Evolutionary conservation across 2,113 vertebrate species (phyloP).

Genomic region (Solea senegalensis): DNA sequence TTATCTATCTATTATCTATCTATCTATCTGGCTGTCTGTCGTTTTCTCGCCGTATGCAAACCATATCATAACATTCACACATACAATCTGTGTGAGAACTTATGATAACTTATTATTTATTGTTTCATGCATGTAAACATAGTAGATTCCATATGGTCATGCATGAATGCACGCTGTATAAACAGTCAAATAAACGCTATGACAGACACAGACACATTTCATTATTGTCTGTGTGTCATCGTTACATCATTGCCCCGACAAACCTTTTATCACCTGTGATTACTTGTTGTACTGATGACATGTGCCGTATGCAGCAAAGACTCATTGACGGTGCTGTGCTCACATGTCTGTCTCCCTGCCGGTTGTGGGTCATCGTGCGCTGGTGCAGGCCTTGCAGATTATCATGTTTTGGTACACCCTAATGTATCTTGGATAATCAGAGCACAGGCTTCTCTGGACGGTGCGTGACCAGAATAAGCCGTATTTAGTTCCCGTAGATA

Average conservation of each 20-base stretch:
- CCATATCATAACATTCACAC: too few species aligned
- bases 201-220: too few species aligned
- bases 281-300: too few species aligned
- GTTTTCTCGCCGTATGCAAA: too few species aligned
- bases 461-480: constrained; percentile 45
- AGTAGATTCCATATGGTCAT: too few species aligned
- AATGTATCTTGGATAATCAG: constrained; percentile 57
- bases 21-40: background rate
- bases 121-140: too few species aligned
- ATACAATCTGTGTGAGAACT: too few species aligned
- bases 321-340: background rate
- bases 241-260: background rate
- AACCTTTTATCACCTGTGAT: too few species aligned
- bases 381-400: constrained; percentile 54
- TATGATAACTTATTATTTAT: too few species aligned
- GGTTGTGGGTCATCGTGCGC: constrained; percentile 52
- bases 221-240: background rate
- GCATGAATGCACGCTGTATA: too few species aligned
- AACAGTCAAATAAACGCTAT: background rate
- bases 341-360: background rate
- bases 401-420: constrained; percentile 55
- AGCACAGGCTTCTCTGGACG: constrained; percentile 5
- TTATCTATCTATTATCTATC: background rate
- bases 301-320: too few species aligned
- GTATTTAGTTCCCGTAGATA: constrained; percentile 22